phyloP scores from a whole-genome alignment of 2,888 invertebrate genomes.

The Campopleginae sp. region DNA sequence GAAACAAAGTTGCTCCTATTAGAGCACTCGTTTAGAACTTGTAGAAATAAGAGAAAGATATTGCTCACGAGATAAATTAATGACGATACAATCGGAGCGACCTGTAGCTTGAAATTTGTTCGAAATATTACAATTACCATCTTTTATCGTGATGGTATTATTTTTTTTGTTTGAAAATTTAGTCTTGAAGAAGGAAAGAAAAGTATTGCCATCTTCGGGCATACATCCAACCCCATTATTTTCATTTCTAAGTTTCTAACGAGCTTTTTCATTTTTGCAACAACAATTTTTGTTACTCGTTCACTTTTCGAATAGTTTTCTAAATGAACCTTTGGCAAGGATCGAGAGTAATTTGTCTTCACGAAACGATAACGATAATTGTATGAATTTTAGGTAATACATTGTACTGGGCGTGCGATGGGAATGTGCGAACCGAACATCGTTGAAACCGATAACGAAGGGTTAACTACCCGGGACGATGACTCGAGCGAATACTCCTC shows the following conservation, averaged over 20 bases:
- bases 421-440: slow-evolving; percentile 61
- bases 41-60: neutral
- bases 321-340: too few relatives aligned
- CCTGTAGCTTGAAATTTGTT: neutral
- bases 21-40: neutral
- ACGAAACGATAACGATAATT: neutral
- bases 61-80: neutral
- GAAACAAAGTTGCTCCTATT: too few relatives aligned
- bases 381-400: slow-evolving; percentile 89
- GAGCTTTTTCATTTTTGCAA: too few relatives aligned
- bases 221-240: too few relatives aligned
- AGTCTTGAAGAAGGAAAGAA: neutral
- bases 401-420: slow-evolving; percentile 93
- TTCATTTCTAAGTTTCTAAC: too few relatives aligned
- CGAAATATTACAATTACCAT: neutral
- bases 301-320: neutral
- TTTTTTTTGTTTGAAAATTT: neutral
- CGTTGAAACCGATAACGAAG: slow-evolving; percentile 57
- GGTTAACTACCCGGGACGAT: slow-evolving; percentile 46
- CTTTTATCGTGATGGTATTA: neutral
- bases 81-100: neutral
- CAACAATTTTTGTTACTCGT: neutral
- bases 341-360: neutral
- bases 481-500: slow-evolving; percentile 58
- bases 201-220: too few relatives aligned